These are phyloP conservation scores for Ondatra zibethicus DNA, from an alignment of 2,113 vertebrate species.

Conservation along the genomic window DNA sequence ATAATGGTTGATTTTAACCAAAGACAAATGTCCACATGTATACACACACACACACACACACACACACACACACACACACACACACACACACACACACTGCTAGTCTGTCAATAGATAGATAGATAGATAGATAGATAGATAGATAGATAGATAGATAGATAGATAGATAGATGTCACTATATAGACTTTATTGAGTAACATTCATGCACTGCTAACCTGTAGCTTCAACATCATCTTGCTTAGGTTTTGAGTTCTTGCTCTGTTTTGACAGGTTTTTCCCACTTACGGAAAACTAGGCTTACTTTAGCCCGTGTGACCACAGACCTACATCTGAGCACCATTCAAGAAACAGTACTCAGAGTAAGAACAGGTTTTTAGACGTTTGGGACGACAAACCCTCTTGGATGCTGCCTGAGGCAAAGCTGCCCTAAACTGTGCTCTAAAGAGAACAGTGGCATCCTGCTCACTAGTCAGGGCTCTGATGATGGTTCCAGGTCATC, in stretches of 20 bases:
- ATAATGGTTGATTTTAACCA: neutral
- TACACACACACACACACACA: neutral
- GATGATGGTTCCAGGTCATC: neutral
- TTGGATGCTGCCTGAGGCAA: neutral
- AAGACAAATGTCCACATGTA: neutral
- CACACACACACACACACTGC: neutral
- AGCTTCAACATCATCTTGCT: slow-evolving; percentile 8
- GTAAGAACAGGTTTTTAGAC: neutral
- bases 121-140: no score
- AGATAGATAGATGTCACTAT: neutral
- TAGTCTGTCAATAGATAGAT: no score
- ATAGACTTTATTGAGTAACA: neutral
- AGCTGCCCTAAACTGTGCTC: neutral
- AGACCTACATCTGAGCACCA: neutral
- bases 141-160: no score
- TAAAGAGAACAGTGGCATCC: neutral
- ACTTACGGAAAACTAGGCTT: slow-evolving; percentile 15
- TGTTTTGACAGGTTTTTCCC: neutral
- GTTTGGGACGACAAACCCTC: neutral
- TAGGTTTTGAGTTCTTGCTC: neutral
- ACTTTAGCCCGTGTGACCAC: neutral
- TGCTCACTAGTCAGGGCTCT: neutral
- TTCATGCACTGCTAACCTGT: neutral
- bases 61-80: neutral
- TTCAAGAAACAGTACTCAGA: neutral